Conservation (phyloP, 2,797 vertebrate genomes). For the Knipowitschia caucasica region DNA sequence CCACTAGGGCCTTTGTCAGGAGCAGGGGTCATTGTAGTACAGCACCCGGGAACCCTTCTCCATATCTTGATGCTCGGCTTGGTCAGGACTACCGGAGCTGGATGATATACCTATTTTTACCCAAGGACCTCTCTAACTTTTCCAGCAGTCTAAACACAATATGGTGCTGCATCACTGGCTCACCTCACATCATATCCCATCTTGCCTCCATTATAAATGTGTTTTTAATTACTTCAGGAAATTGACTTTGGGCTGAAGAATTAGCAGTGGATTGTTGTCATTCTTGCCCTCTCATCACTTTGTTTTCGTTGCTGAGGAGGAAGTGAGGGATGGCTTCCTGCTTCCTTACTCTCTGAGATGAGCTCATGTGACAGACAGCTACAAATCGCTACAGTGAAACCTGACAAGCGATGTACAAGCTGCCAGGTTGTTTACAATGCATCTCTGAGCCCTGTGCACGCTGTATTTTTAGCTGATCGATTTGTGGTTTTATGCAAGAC, state of each 20-base stretch:
- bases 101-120: too few species aligned
- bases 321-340: constrained; percentile 20
- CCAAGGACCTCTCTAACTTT: too few species aligned
- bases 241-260: constrained; percentile 1
- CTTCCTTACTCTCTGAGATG: constrained; percentile 22
- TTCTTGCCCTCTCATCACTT: constrained; percentile 11
- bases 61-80: too few species aligned
- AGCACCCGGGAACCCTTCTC: too few species aligned
- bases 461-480: background rate
- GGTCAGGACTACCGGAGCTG: too few species aligned
- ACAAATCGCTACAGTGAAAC: background rate
- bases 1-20: too few species aligned
- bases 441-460: background rate
- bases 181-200: constrained; percentile 12
- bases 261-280: constrained; percentile 11
- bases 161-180: too few species aligned
- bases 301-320: constrained; percentile 24
- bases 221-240: background rate
- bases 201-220: background rate
- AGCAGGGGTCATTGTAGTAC: too few species aligned
- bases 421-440: constrained; percentile 3
- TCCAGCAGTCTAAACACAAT: too few species aligned
- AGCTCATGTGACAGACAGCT: constrained; percentile 15
- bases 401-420: background rate
- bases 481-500: background rate